Percentiles rank a stretch among this genome's conserved stretches.
phyloP scores from a whole-genome alignment of 2,888 invertebrate genomes.

The Phania funesta region DNA sequence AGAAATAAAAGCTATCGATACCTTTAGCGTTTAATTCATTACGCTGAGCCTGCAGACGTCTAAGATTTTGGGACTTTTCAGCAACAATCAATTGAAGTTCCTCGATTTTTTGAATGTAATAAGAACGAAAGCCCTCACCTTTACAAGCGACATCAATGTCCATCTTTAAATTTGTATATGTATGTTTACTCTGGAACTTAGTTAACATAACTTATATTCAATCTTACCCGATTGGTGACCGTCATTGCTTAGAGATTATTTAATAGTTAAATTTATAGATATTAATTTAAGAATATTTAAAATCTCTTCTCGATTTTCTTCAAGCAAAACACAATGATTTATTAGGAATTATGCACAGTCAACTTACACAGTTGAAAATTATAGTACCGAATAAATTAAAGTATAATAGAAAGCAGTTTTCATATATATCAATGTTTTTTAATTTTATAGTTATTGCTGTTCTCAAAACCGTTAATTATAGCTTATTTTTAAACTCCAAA shows the following conservation, averaged over 20 bases:
- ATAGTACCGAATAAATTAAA: not conserved
- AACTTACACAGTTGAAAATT: slow-evolving; percentile 45
- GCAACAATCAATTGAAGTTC: slow-evolving; percentile 96
- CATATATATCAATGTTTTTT: not conserved
- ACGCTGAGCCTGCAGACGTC: slow-evolving; percentile 97
- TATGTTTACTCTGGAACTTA: not conserved
- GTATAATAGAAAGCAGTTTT: not conserved
- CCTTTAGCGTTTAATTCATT: slow-evolving; percentile 99
- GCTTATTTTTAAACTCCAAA: too few relatives aligned
- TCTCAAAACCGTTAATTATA: too few relatives aligned
- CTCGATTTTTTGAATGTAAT: slow-evolving; percentile 99
- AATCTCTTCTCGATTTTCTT: not conserved
- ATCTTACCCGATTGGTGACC: slow-evolving; percentile 75
- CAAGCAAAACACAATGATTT: slow-evolving; percentile 20
- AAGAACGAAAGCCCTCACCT: slow-evolving; percentile 94
- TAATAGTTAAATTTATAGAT: too few relatives aligned
- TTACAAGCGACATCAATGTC: slow-evolving; percentile 77
- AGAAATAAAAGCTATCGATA: slow-evolving; percentile 74
- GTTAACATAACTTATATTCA: too few relatives aligned
- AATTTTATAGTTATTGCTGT: too few relatives aligned
- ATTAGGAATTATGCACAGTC: slow-evolving; percentile 57
- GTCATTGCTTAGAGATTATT: slow-evolving; percentile 72
- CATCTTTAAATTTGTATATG: slow-evolving; percentile 72
- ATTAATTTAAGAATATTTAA: too few relatives aligned
- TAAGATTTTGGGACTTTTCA: slow-evolving; percentile 98